Evolutionary conservation across 2,797 vertebrate species (phyloP).

Genomic region (Mormyrus hasselquistii): DNA sequence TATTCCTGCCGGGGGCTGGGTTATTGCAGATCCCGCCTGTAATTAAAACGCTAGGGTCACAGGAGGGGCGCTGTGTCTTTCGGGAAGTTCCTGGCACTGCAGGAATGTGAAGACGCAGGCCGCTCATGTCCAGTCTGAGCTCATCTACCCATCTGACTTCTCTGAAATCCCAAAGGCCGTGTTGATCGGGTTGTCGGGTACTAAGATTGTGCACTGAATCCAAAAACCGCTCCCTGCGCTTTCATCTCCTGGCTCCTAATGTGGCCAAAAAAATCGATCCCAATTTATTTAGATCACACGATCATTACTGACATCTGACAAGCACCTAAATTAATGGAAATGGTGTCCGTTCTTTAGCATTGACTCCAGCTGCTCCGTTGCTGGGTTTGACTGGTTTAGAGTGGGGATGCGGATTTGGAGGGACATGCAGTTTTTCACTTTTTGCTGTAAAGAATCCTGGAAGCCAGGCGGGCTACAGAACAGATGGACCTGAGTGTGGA

Average conservation of each 20-base stretch:
- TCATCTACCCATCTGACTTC: background rate
- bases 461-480: background rate
- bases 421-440: background rate
- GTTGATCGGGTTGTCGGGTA: background rate
- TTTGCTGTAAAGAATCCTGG: background rate
- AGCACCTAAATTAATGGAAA: background rate
- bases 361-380: background rate
- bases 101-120: background rate
- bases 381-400: background rate
- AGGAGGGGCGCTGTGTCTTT: slow-evolving; percentile 38
- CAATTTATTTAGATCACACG: background rate
- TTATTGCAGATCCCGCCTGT: slow-evolving; percentile 69
- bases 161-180: background rate
- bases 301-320: background rate
- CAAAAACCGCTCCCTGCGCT: background rate
- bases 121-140: background rate
- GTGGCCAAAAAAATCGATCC: background rate
- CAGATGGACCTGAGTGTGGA: background rate
- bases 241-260: background rate
- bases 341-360: background rate
- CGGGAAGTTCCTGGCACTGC: background rate
- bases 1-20: slow-evolving; percentile 56
- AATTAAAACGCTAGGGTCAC: slow-evolving; percentile 44
- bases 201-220: background rate
- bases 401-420: background rate